These are phyloP conservation scores for Heliconius aoede DNA, from an alignment of 2,888 invertebrate genomes.

Conservation along the genomic window DNA sequence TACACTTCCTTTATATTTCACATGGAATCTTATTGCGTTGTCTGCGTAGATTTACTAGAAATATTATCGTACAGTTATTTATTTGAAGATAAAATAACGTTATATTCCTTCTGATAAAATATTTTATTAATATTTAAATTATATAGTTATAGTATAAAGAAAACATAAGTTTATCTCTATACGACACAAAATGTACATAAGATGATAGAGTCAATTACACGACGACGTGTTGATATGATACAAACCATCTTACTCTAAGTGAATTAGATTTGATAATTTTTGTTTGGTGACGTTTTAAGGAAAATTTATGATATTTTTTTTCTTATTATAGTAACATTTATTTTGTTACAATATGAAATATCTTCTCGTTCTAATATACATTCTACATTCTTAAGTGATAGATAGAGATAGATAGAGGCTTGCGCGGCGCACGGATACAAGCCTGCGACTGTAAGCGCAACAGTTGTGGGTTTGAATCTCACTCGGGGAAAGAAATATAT, in stretches of 20 bases:
- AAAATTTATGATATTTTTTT: conserved; percentile 8
- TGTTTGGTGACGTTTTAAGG: not conserved
- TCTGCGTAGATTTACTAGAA: not conserved
- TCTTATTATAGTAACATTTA: not conserved
- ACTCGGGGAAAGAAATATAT: too few species aligned
- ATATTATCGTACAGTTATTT: not conserved
- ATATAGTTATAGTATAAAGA: not conserved
- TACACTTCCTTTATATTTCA: conserved; percentile 64
- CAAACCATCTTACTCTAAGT: conserved; percentile 6
- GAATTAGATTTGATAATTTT: not conserved
- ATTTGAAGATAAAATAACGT: not conserved
- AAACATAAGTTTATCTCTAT: conserved; percentile 1
- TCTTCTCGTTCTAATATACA: not conserved
- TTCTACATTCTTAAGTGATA: not conserved
- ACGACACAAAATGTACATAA: not conserved
- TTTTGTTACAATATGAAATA: not conserved
- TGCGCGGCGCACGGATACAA: not conserved
- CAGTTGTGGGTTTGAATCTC: too few species aligned
- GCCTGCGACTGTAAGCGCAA: too few species aligned
- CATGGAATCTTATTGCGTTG: conserved; percentile 40
- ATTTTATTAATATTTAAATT: not conserved
- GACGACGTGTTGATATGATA: not conserved
- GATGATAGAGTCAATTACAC: conserved; percentile 21
- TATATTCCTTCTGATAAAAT: conserved; percentile 3
- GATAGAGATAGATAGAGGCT: too few species aligned